Evolutionary conservation across 2,113 vertebrate species (phyloP), one percentile per base, ranked within the genome.

Genomic region (Heloderma charlesbogerti): DNA sequence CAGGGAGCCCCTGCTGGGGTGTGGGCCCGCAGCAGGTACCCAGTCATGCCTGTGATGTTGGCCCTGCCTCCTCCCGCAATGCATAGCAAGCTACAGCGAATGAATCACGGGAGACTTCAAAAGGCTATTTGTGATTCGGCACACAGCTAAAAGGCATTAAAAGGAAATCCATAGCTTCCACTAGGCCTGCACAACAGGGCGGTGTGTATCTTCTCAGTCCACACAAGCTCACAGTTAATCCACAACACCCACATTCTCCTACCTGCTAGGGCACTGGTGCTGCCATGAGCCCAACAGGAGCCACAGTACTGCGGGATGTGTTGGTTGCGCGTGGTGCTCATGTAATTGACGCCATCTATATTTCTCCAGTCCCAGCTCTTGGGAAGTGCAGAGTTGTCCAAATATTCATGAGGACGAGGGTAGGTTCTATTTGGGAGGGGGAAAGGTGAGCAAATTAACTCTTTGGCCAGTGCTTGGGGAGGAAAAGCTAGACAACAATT

Each of bases 291-390:
- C 99, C 99, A 99, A 96, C 99, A 99, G 86, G 99, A 99, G 6
- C 99, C 99, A 13, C 99, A 99, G 97, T 99, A 99, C 97, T 99
- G 99, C 0, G 99, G 99, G 86, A 99, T 99, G 97, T 99, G 99
- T 97, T 99, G 99, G 97, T 99, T 99, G 67, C 99, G 97, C 0
- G 98, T 99, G 8, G 98, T 96, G 93, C 99, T 99, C 91, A 95
- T 98, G 0, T 97, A 99, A 92, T 99, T 99, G 91, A 95, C 92
- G 0, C 99, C 98, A 0, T 98, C 79, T 40, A 99, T 92, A 45
- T 98, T 98, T 88, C 99, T 97, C 99, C 99, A 99, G 97, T 99
- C 99, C 99, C 98, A 99, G 29, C 91, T 95, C 88, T 94, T 92
- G 22, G 99, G 99, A 54, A 99, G 95, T 10, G 97, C 95, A 0